Evolutionary conservation across 2,797 vertebrate species (phyloP), one percentile per base, ranked within the genome.

Genomic region (Hyperoplus lanceolatus): DNA sequence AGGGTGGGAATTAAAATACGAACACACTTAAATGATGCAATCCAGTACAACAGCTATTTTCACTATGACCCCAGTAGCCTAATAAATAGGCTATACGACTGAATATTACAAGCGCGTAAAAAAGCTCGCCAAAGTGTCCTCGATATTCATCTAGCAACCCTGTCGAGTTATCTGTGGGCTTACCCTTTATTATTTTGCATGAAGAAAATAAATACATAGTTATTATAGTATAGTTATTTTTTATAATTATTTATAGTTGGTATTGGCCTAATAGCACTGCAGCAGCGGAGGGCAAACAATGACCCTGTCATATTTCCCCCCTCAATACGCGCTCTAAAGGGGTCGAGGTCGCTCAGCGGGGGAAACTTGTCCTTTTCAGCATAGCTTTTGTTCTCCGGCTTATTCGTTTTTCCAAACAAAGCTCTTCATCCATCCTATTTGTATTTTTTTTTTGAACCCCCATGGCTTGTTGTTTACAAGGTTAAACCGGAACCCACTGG

Each of bases 301-400:
- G 66, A 55, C 12, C 16, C 41, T 73, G 68, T 68, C 29, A 75
- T 74, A 68, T 43, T 21, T 62, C 5, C 49, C 70, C 56, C 58
- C 64, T 62, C 68, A 42, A 45, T 67, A 59, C 18, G 64, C 42
- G 48, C 73, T 51, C 73, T 80, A 54, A 69, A 74, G 73, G 79
- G 70, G 49, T 68, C 13, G 79, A 84, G 84, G 82, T 82, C 83
- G 73, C 78, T 77, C 65, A 78, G 76, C 60, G 16, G 69, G 58
- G 70, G 76, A 68, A 89, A 80, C 66, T 79, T 81, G 73, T 77
- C 74, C 76, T 72, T 88, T 79, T 74, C 81, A 89, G 13, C 18
- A 50, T 66, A 55, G 65, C 70, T 71, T 76, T 84, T 81, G 60
- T 83, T 71, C 84, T 68, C 48, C 55, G 13, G 41, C 60, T 58